phyloP scores from a whole-genome alignment of 2,888 invertebrate genomes.

The Drosophila multiciliata region DNA sequence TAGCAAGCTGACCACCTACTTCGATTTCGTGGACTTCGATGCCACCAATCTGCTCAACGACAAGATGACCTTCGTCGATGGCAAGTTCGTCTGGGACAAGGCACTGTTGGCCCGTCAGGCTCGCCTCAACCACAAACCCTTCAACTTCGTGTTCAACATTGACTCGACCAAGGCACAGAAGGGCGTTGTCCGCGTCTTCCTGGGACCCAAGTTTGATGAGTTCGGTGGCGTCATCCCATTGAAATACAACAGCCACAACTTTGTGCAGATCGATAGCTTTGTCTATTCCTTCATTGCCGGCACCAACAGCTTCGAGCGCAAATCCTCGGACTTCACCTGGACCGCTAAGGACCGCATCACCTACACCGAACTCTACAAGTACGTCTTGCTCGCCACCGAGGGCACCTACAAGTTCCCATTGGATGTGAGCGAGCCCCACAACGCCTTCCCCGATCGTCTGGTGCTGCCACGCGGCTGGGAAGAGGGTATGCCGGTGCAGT shows the following conservation, averaged over 20 bases:
- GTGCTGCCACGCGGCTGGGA: constrained; percentile 89
- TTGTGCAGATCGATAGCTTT: constrained; percentile 88
- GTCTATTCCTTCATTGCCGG: constrained; percentile 87
- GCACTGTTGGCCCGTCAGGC: constrained; percentile 87
- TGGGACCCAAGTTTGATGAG: constrained; percentile 89
- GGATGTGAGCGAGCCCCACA: constrained; percentile 87
- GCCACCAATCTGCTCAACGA: constrained; percentile 87
- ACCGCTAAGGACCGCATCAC: constrained; percentile 88
- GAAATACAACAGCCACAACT: constrained; percentile 87
- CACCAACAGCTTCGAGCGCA: constrained; percentile 88
- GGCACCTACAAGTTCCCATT: constrained; percentile 86
- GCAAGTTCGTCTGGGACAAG: constrained; percentile 76
- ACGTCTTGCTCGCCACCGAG: constrained; percentile 87
- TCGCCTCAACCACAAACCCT: constrained; percentile 89
- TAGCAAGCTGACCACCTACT: constrained; percentile 90
- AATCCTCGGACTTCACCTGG: constrained; percentile 88
- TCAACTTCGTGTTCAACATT: constrained; percentile 87
- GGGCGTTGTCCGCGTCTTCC: constrained; percentile 88
- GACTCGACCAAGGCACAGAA: constrained; percentile 87
- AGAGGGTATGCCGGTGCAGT: constrained; percentile 88
- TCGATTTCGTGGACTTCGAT: constrained; percentile 89
- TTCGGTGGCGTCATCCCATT: constrained; percentile 87
- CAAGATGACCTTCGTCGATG: constrained; percentile 85
- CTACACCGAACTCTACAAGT: constrained; percentile 88
- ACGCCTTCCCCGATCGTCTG: constrained; percentile 90